phyloP scores from a whole-genome alignment of 2,797 vertebrate species.

The Vireo griseus region DNA sequence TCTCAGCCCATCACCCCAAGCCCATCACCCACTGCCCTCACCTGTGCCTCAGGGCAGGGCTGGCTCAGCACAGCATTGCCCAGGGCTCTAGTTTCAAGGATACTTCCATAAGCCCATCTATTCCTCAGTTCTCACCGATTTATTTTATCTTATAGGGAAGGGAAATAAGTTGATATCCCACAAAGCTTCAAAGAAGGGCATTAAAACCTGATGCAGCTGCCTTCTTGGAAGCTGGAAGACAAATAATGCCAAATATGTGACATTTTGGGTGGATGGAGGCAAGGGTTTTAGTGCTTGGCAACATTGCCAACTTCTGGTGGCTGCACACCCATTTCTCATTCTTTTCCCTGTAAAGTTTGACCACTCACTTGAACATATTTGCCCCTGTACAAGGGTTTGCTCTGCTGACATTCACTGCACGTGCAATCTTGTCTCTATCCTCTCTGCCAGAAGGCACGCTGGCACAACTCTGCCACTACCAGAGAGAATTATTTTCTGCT shows the following conservation, averaged over 20 bases:
- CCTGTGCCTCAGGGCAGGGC: neutral
- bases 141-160: neutral
- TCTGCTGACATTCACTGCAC: neutral
- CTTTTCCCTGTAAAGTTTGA: neutral
- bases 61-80: neutral
- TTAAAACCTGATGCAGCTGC: neutral
- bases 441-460: neutral
- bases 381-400: neutral
- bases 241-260: neutral
- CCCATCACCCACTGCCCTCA: neutral
- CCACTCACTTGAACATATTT: neutral
- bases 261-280: neutral
- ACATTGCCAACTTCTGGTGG: neutral
- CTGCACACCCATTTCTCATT: neutral
- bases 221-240: neutral
- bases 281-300: neutral
- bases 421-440: neutral
- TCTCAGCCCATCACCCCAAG: neutral
- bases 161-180: neutral
- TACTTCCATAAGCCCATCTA: neutral
- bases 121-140: neutral
- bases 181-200: neutral
- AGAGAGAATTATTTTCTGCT: conserved; percentile 27
- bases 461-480: neutral
- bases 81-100: neutral